Evolutionary conservation across 2,888 invertebrate genomes (phyloP).

Genomic region (Biston betularia): DNA sequence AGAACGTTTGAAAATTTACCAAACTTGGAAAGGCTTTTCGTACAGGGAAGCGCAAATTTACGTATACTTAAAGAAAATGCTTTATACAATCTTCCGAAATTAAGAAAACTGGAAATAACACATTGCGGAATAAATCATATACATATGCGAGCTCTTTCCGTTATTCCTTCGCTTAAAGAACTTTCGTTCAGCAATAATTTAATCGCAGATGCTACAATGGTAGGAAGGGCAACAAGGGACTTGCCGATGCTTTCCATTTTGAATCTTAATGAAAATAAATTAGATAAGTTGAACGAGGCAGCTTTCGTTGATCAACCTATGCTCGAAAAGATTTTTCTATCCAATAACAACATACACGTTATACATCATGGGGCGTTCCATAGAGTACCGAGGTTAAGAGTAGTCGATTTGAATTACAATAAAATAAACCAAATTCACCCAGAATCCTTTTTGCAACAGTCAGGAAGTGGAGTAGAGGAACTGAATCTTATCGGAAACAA

Average conservation of each 20-base stretch:
- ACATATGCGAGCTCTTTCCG: conserved; percentile 91
- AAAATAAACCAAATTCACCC: conserved; percentile 91
- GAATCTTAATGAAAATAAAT: conserved; percentile 90
- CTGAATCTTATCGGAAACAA: conserved; percentile 91
- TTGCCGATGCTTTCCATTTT: conserved; percentile 90
- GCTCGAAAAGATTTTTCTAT: conserved; percentile 88
- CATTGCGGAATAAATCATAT: conserved; percentile 91
- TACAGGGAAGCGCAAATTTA: conserved; percentile 89
- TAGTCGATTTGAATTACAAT: conserved; percentile 92
- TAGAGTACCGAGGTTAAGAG: conserved; percentile 90
- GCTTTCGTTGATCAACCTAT: conserved; percentile 92
- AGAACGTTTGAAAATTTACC: conserved; percentile 90
- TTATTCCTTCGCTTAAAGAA: conserved; percentile 90
- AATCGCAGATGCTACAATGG: conserved; percentile 92
- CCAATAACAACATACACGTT: conserved; percentile 91
- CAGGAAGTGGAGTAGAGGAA: conserved; percentile 91
- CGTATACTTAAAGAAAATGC: conserved; percentile 90
- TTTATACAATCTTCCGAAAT: conserved; percentile 89
- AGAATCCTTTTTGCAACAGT: conserved; percentile 92
- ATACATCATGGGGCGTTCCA: conserved; percentile 93
- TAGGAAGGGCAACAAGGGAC: conserved; percentile 92
- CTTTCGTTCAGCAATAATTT: conserved; percentile 90
- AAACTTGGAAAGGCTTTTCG: conserved; percentile 90
- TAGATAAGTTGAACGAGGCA: conserved; percentile 90
- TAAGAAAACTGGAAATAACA: conserved; percentile 91